Evolutionary conservation across 2,888 invertebrate species (phyloP), one percentile per base, ranked within the genome.

Genomic region (Apoda limacodes): DNA sequence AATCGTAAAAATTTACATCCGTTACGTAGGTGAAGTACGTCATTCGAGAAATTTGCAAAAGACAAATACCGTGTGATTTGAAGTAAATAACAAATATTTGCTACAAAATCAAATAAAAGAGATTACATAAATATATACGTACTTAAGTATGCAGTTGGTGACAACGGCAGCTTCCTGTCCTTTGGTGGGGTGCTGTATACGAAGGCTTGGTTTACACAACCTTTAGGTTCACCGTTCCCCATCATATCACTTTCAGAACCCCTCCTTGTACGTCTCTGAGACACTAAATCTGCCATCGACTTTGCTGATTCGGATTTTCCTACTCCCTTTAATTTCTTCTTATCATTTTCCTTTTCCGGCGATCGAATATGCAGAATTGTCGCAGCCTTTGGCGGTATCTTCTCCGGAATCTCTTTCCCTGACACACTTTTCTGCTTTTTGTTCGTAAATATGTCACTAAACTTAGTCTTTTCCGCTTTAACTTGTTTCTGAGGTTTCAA

Each of bases 311-410:
- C 78, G 2, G 71, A 72, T 45, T 74, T 75, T 17, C 66, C 71
- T 50, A 72, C 60, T 13, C 52, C 61, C 39, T 69, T 76, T 37
- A 70, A 52, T 35, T 66, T 72, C 42, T 66, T 75, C 55, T 69
- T 74, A 34, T 50, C 54, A 35, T 66, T 74, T 6, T 60, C 62
- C 32, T 46, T 61, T 26, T 60, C 64, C 12, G 76, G 74, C 12
- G 76, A 71, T 35, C 85, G 82, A 37, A 86, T 84, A 38, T 86
- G 85, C 25, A 86, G 50, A 15, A 86, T 52, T 3, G 85, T 85
- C 1, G 86, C 86, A 1, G 86, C 86, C 58, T 86, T 86, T 0
- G 85, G 84, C 5, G 86, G 84, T 37, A 86, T 81, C 38, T 69
- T 68, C 19, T 80, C 68, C 1, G 85, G 85, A 25, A 75, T 55